These are phyloP conservation scores for Callipepla californica DNA, from an alignment of 2,113 vertebrate species.

Conservation along the genomic window DNA sequence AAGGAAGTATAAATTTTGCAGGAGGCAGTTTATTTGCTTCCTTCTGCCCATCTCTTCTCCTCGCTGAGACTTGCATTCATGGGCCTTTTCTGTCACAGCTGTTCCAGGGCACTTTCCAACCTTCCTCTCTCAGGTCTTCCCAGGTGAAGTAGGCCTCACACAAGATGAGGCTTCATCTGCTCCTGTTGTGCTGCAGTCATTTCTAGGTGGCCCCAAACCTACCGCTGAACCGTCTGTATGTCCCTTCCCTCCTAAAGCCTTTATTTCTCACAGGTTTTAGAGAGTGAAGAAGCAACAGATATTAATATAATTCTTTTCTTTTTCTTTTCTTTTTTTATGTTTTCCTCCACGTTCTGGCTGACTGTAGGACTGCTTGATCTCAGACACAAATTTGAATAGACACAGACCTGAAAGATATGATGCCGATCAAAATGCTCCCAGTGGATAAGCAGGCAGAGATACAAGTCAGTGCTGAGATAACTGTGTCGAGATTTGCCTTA, in stretches of 20 bases:
- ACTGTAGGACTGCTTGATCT: background rate
- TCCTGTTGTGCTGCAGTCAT: background rate
- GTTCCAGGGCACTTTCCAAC: background rate
- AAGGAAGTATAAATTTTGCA: background rate
- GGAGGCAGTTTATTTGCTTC: background rate
- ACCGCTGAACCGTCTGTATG: background rate
- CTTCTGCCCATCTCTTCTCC: background rate
- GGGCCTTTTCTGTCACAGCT: background rate
- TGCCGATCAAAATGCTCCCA: background rate
- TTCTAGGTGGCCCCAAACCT: background rate
- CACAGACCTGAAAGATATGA: background rate
- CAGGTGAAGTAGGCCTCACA: background rate
- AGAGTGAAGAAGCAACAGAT: background rate
- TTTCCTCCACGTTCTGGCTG: background rate
- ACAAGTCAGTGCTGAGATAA: background rate
- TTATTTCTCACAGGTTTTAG: background rate
- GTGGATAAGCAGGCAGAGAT: background rate
- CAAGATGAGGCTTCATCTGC: background rate
- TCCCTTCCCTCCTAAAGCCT: background rate
- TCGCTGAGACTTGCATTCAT: rapidly evolving
- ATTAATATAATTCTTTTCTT: background rate
- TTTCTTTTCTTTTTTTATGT: background rate
- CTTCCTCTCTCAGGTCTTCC: background rate
- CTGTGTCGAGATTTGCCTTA: background rate
- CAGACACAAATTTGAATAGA: background rate